Conservation (phyloP, 1,140 invertebrate species). For the Sycophila sp. region DNA sequence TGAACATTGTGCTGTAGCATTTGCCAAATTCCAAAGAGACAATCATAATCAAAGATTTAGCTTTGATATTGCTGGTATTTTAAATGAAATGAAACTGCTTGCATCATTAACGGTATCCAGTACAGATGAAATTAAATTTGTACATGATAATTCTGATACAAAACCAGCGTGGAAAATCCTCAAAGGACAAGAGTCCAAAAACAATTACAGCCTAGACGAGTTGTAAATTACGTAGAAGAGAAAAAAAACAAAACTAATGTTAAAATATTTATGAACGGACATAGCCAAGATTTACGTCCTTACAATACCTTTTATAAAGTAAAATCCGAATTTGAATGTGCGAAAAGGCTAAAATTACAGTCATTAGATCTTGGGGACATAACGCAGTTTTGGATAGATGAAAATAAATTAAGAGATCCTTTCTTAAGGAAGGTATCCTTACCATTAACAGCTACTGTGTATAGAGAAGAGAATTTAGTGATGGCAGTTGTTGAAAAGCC, state of each 20-base stretch:
- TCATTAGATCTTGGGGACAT: not conserved
- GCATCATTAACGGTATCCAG: not conserved
- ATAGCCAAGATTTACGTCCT: not conserved
- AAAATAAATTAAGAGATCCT: not conserved
- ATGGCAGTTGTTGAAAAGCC: not conserved
- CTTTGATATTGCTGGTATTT: not conserved
- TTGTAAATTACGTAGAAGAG: not conserved
- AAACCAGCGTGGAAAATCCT: not conserved
- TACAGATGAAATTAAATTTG: not conserved
- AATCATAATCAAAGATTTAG: not conserved
- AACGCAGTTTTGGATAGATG: not conserved
- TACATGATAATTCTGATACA: not conserved
- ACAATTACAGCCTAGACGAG: not conserved
- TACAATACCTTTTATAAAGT: not conserved
- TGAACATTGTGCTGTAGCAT: not conserved
- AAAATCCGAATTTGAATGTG: conserved; percentile 9
- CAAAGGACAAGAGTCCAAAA: not conserved
- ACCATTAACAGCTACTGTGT: not conserved
- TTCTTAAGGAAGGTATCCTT: not conserved
- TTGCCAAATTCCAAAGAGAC: not conserved
- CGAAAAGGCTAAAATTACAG: not conserved
- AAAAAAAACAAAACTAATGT: not conserved
- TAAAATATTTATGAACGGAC: conserved; percentile 5
- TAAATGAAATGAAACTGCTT: not conserved
- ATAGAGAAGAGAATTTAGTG: not conserved